A percentile compares a stretch with the other conserved stretches of the same genome.
Conservation (phyloP, 2,797 vertebrate genomes). For the Streptopelia turtur region DNA sequence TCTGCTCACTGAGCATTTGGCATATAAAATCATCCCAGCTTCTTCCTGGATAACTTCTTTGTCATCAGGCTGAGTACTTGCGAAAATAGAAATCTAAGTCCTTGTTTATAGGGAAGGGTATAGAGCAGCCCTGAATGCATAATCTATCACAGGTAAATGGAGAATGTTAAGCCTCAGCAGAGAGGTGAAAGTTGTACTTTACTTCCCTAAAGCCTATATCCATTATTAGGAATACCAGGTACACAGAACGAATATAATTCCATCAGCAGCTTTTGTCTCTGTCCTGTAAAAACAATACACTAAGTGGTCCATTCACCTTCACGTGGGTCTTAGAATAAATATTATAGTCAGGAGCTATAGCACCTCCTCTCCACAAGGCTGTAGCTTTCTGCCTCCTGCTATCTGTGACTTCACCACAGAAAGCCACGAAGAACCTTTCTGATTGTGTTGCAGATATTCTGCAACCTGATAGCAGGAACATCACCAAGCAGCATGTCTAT, state of each 20-base stretch:
- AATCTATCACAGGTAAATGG: not conserved
- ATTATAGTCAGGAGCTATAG: not conserved
- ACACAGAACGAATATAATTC: not conserved
- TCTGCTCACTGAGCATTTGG: not conserved
- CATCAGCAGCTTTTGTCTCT: not conserved
- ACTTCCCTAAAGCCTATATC: not conserved
- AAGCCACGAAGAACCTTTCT: not conserved
- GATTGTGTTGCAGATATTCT: not conserved
- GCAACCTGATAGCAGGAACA: not conserved
- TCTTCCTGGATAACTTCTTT: not conserved
- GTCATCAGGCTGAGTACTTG: not conserved
- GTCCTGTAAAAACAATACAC: not conserved
- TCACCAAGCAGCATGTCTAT: not conserved
- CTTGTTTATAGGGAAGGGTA: not conserved
- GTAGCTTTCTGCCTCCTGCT: not conserved
- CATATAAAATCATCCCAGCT: not conserved
- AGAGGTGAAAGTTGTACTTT: not conserved
- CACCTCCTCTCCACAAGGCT: not conserved
- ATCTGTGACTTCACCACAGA: not conserved
- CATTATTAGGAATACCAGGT: not conserved
- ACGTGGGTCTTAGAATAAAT: not conserved
- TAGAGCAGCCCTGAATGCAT: not conserved
- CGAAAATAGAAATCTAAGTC: not conserved
- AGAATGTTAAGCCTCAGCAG: not conserved
- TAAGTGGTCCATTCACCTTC: not conserved